Percentiles rank a stretch among this genome's conserved stretches.
Evolutionary conservation across 1,140 invertebrate species (phyloP).

Genomic region (Batillaria attramentaria): DNA sequence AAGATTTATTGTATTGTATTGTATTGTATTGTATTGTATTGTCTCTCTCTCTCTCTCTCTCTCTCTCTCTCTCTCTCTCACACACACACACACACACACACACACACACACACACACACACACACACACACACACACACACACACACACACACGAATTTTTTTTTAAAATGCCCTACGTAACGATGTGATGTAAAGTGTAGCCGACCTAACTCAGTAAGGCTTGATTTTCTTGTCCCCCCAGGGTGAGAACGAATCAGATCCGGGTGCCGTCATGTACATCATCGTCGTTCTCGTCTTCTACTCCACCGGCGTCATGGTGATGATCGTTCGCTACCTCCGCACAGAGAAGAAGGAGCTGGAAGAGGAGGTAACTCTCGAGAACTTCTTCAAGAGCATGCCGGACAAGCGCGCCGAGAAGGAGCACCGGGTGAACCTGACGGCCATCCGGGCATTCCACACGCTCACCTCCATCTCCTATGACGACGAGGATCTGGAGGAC

Average conservation of each 20-base stretch:
- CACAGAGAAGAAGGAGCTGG: constrained; percentile 60
- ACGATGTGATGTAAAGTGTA: not conserved
- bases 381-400: constrained; percentile 66
- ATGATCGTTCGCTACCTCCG: constrained; percentile 67
- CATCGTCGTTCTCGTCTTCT: constrained; percentile 64
- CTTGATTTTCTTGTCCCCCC: not conserved
- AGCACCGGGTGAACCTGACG: constrained; percentile 60
- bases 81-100: constrained; percentile 8
- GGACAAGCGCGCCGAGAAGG: constrained; percentile 51
- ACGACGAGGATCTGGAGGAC: constrained; percentile 40
- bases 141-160: not conserved
- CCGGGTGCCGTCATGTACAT: constrained; percentile 65
- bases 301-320: constrained; percentile 63
- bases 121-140: not conserved
- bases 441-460: constrained; percentile 67
- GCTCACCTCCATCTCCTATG: constrained; percentile 55
- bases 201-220: not conserved
- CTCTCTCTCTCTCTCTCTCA: constrained; percentile 13
- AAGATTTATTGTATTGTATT: too few relatives aligned
- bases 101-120: too few relatives aligned
- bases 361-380: constrained; percentile 63
- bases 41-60: constrained; percentile 2
- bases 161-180: not conserved
- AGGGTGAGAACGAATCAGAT: constrained; percentile 33
- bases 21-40: too few relatives aligned